Percentiles rank a stretch among this genome's conserved stretches.
phyloP scores from a whole-genome alignment of 2,797 vertebrate species.

The Gallinago nigripennis region DNA sequence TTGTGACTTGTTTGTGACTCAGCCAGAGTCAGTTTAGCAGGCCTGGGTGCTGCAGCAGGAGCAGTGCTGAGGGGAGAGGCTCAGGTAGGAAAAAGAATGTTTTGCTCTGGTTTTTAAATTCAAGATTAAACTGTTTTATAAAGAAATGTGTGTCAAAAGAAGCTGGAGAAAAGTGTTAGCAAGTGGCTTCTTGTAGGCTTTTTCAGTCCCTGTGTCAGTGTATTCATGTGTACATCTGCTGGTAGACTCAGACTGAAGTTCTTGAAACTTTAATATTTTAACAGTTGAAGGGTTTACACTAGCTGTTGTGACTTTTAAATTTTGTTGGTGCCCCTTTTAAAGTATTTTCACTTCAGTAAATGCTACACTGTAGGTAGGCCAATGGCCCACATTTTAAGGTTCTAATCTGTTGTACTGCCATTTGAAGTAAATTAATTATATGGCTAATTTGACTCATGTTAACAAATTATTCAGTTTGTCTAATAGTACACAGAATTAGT shows the following conservation, averaged over 20 bases:
- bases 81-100: neutral
- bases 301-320: neutral
- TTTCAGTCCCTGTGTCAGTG: neutral
- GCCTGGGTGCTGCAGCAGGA: accelerated
- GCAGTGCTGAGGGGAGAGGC: neutral
- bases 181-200: neutral
- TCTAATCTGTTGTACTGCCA: neutral
- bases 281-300: neutral
- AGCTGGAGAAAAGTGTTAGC: neutral
- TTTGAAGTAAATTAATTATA: neutral
- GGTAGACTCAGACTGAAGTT: neutral
- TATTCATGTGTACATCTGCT: accelerated
- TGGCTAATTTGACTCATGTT: neutral
- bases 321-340: neutral
- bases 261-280: neutral
- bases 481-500: neutral
- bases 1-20: neutral
- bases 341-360: neutral
- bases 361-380: neutral
- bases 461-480: neutral
- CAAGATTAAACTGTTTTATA: neutral
- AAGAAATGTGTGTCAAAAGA: neutral
- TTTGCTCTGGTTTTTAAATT: neutral
- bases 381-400: neutral
- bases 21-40: accelerated